Conservation (phyloP, 2,797 vertebrate genomes). For the Melanogrammus aeglefinus region DNA sequence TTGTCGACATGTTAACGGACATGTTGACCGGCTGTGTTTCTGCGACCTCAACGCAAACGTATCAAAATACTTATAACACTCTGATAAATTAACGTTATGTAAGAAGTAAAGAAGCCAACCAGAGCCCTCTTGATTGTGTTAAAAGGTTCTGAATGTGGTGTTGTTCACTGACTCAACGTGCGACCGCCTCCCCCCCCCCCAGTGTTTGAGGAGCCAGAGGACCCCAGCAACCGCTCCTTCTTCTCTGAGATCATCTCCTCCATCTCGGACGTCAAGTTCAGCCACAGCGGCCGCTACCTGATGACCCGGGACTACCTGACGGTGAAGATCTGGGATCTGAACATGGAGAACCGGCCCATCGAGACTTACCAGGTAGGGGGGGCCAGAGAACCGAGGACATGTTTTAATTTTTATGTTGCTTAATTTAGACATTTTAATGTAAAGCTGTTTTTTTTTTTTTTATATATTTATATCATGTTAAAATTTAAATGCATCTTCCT, state of each 20-base stretch:
- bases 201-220: constrained; percentile 99
- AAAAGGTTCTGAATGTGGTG: background rate
- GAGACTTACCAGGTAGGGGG: constrained; percentile 92
- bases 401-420: too few relatives aligned
- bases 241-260: constrained; percentile 99
- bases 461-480: too few relatives aligned
- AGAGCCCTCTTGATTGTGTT: background rate
- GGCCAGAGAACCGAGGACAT: too few relatives aligned
- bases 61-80: too few relatives aligned
- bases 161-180: background rate
- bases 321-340: constrained; percentile 98
- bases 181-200: background rate
- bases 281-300: constrained; percentile 97
- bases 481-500: too few relatives aligned
- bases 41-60: too few relatives aligned
- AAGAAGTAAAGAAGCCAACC: too few relatives aligned
- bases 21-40: too few relatives aligned
- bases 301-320: constrained; percentile 99
- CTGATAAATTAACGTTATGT: too few relatives aligned
- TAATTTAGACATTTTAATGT: too few relatives aligned
- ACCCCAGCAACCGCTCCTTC: constrained; percentile 98
- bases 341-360: constrained; percentile 97
- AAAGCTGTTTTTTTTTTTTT: too few relatives aligned
- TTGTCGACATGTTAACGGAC: too few relatives aligned
- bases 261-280: constrained; percentile 99